A percentile compares a stretch with the other conserved stretches of the same genome.
These are phyloP conservation scores for Patiria miniata DNA, from an alignment of 35 echinoderm and acorn worm genomes.

Conservation along the genomic window DNA sequence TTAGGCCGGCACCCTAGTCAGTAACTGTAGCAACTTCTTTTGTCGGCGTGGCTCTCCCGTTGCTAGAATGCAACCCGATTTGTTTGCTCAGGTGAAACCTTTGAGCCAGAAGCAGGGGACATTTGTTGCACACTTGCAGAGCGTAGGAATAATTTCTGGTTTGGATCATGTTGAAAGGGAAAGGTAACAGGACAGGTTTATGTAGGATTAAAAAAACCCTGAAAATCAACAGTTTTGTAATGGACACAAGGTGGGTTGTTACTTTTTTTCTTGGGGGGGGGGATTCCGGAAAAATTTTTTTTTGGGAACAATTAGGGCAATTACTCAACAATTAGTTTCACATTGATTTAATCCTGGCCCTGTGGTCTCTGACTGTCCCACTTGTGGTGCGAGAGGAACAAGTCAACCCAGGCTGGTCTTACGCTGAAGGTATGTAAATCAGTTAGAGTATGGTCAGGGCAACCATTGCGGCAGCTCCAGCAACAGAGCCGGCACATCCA, in stretches of 20 bases:
- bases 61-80: constrained; percentile 2
- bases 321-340: too few relatives aligned
- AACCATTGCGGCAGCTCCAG: not conserved
- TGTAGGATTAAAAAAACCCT: too few relatives aligned
- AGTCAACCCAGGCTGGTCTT: not conserved
- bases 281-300: too few relatives aligned
- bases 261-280: too few relatives aligned
- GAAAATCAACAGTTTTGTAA: too few relatives aligned
- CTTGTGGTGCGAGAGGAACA: not conserved
- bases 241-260: too few relatives aligned
- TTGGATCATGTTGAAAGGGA: too few relatives aligned
- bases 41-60: constrained; percentile 15
- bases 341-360: too few relatives aligned
- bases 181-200: too few relatives aligned
- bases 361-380: too few relatives aligned
- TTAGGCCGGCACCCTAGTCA: constrained; percentile 12
- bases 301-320: too few relatives aligned
- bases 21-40: constrained; percentile 28
- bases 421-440: constrained; percentile 50
- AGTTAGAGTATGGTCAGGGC: constrained; percentile 6
- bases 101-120: not conserved
- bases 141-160: too few relatives aligned
- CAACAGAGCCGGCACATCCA: constrained; percentile 21
- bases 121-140: constrained; percentile 25
- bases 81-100: constrained; percentile 28